A percentile compares a stretch with the other conserved stretches of the same genome.
phyloP scores from a whole-genome alignment of 1,140 invertebrate species.

The Nasonia longicornis region DNA sequence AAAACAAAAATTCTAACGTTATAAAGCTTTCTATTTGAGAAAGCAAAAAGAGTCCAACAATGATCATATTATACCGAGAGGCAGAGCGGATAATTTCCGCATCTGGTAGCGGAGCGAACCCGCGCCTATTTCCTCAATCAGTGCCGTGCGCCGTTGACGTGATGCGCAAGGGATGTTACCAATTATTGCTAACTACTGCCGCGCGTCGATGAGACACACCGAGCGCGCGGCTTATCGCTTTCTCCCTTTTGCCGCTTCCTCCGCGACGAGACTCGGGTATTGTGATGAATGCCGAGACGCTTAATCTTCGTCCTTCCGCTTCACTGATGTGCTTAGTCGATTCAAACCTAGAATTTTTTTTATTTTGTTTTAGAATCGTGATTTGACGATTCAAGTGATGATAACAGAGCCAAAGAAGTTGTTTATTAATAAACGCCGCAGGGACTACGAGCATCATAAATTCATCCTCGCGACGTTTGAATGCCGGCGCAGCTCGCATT shows the following conservation, averaged over 20 bases:
- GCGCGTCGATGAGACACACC: slow-evolving; percentile 47
- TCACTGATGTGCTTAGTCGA: too few relatives aligned
- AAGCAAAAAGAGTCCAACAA: too few relatives aligned
- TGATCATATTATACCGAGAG: background rate
- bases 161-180: slow-evolving; percentile 59
- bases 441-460: background rate
- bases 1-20: too few relatives aligned
- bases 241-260: background rate
- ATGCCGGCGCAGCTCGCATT: background rate
- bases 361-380: too few relatives aligned
- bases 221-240: slow-evolving; percentile 24
- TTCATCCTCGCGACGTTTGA: background rate
- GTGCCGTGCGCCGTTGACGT: slow-evolving; percentile 50
- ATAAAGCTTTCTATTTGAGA: too few relatives aligned
- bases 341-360: too few relatives aligned
- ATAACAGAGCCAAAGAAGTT: background rate
- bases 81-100: slow-evolving; percentile 31
- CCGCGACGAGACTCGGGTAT: background rate
- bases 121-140: slow-evolving; percentile 59
- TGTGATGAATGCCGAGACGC: background rate
- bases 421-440: background rate
- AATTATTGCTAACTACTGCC: slow-evolving; percentile 60
- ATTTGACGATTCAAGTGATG: too few relatives aligned
- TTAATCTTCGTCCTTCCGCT: background rate
- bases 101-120: slow-evolving; percentile 15